Conservation (phyloP, 1,140 invertebrate species). For the Thrips palmi region DNA sequence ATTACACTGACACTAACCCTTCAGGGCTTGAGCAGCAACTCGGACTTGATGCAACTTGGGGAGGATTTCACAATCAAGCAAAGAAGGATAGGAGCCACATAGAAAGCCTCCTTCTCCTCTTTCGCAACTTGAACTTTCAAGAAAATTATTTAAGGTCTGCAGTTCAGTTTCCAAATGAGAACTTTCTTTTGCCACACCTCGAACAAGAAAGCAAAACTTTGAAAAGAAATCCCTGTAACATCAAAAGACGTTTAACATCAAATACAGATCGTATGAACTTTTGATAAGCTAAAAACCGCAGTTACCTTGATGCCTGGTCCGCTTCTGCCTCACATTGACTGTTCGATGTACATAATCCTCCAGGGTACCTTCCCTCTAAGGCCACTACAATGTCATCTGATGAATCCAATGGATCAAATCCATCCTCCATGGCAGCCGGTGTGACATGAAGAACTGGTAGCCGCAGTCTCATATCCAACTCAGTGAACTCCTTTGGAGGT, state of each 20-base stretch:
- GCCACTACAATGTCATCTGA: conserved; percentile 36
- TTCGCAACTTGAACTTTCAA: conserved; percentile 16
- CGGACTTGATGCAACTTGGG: conserved; percentile 39
- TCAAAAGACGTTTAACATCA: not conserved
- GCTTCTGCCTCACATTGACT: conserved; percentile 25
- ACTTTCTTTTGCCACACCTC: conserved; percentile 29
- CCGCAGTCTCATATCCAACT: conserved; percentile 25
- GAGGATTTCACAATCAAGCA: conserved; percentile 34
- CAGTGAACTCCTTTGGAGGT: conserved; percentile 29
- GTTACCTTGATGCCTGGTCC: conserved; percentile 22
- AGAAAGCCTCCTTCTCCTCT: conserved; percentile 23
- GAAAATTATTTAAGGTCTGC: conserved; percentile 24
- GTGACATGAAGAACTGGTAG: conserved; percentile 25
- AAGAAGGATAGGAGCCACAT: conserved; percentile 25
- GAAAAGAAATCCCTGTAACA: conserved; percentile 31
- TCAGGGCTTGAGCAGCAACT: conserved; percentile 31
- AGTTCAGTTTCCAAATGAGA: conserved; percentile 27
- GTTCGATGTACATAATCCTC: conserved; percentile 21
- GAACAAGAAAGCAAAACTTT: conserved; percentile 37
- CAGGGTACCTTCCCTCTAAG: conserved; percentile 30
- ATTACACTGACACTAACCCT: conserved; percentile 18
- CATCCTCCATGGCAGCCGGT: conserved; percentile 17
- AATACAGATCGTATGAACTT: not conserved
- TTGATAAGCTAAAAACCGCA: not conserved
- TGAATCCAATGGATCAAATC: conserved; percentile 23